phyloP scores from a whole-genome alignment of 2,888 invertebrate genomes.

The Lumbricus terrestris region DNA sequence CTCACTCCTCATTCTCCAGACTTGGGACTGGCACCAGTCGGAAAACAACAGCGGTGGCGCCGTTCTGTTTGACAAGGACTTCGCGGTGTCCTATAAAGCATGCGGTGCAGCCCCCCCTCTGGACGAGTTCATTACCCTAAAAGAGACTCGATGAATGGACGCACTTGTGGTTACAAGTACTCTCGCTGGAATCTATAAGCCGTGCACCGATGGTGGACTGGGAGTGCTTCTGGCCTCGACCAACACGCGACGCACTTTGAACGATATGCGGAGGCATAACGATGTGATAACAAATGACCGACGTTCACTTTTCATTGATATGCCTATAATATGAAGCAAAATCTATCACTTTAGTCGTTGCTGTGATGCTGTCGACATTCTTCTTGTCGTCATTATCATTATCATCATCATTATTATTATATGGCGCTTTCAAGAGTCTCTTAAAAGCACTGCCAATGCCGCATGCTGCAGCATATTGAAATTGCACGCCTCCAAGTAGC shows the following conservation, averaged over 20 bases:
- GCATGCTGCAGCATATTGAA: too few species aligned
- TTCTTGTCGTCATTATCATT: not conserved
- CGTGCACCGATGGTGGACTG: not conserved
- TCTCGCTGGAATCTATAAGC: not conserved
- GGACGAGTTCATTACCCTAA: not conserved
- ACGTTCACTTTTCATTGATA: not conserved
- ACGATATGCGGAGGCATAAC: not conserved
- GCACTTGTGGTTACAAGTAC: not conserved
- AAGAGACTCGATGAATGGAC: not conserved
- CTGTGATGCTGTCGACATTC: not conserved
- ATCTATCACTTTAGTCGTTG: not conserved
- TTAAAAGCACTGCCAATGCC: too few species aligned
- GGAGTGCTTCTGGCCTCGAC: not conserved
- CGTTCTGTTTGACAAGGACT: not conserved
- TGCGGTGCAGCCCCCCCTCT: not conserved
- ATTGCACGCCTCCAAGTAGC: too few species aligned
- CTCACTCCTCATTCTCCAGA: too few species aligned
- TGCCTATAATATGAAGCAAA: too few species aligned
- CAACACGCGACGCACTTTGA: not conserved
- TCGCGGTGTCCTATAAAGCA: slow-evolving; percentile 3
- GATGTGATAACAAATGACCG: too few species aligned
- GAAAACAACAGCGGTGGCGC: too few species aligned
- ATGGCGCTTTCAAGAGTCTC: too few species aligned
- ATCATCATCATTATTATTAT: too few species aligned
- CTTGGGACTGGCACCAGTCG: too few species aligned